These are phyloP conservation scores for Cheilosia urbana DNA, from an alignment of 2,888 invertebrate species.

Conservation along the genomic window DNA sequence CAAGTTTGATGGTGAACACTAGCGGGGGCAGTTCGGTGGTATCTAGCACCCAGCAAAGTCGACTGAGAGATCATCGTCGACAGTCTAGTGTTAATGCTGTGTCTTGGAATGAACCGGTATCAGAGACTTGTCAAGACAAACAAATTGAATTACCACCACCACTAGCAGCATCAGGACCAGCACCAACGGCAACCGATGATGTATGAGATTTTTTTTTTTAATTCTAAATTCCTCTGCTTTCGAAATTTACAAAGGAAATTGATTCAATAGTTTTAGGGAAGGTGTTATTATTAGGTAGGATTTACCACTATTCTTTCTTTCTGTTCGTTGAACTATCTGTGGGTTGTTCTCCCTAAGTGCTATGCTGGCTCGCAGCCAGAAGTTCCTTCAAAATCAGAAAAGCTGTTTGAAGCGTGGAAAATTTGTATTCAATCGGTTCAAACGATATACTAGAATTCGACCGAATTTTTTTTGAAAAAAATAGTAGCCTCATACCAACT, in stretches of 20 bases:
- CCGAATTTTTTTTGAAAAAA: too few relatives aligned
- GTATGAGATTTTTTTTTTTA: conserved; percentile 49
- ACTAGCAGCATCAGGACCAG: neutral
- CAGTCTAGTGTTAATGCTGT: conserved; percentile 83
- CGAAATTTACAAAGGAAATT: conserved; percentile 24
- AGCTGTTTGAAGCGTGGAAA: neutral
- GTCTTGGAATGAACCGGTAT: conserved; percentile 83
- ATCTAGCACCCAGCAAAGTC: conserved; percentile 73
- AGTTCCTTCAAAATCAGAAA: too few relatives aligned
- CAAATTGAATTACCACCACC: conserved; percentile 18
- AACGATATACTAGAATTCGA: too few relatives aligned
- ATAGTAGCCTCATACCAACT: too few relatives aligned
- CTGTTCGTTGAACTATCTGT: too few relatives aligned
- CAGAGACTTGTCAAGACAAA: conserved; percentile 77
- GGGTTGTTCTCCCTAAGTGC: too few relatives aligned
- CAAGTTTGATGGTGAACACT: conserved; percentile 74
- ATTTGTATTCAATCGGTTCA: neutral
- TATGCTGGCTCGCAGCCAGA: too few relatives aligned
- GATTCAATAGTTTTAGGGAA: conserved; percentile 25
- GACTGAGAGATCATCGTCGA: conserved; percentile 79
- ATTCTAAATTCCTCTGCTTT: conserved; percentile 2
- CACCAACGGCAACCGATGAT: conserved; percentile 22
- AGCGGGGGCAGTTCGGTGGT: conserved; percentile 79
- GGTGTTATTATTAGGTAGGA: too few relatives aligned
- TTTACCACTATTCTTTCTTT: too few relatives aligned